These are phyloP conservation scores for Euwallacea fornicatus DNA, from an alignment of 1,140 invertebrate genomes.

Conservation along the genomic window DNA sequence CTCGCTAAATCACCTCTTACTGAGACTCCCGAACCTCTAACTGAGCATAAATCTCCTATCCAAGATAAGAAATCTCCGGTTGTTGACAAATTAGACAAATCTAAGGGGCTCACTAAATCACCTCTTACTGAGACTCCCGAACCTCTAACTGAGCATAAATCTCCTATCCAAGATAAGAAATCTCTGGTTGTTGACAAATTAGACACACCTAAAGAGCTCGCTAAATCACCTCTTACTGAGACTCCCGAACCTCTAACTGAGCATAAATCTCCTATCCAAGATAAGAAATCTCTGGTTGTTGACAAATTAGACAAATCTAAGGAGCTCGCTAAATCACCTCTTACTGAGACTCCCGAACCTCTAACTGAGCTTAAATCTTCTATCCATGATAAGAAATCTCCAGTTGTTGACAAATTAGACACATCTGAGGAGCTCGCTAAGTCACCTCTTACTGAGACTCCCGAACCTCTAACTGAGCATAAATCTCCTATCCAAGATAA, in stretches of 20 bases:
- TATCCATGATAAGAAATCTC: not conserved
- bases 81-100: not conserved
- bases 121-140: too few relatives aligned
- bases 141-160: constrained; percentile 1
- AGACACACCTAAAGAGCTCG: not conserved
- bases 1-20: constrained; percentile 4
- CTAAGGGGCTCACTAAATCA: not conserved
- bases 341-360: too few relatives aligned
- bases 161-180: not conserved
- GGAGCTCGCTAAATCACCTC: not conserved
- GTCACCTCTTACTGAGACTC: too few relatives aligned
- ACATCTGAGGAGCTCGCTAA: not conserved
- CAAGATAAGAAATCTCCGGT: not conserved
- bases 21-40: too few relatives aligned
- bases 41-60: not conserved
- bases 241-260: too few relatives aligned
- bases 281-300: not conserved
- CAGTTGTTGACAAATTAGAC: not conserved
- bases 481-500: not conserved
- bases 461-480: too few relatives aligned
- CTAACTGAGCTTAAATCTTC: not conserved
- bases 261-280: not conserved
- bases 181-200: not conserved
- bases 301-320: not conserved
- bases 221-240: constrained; percentile 5